Base-by-base conservation (phyloP, 2,888 invertebrate genomes). In the Creontiades dilutus region DNA sequence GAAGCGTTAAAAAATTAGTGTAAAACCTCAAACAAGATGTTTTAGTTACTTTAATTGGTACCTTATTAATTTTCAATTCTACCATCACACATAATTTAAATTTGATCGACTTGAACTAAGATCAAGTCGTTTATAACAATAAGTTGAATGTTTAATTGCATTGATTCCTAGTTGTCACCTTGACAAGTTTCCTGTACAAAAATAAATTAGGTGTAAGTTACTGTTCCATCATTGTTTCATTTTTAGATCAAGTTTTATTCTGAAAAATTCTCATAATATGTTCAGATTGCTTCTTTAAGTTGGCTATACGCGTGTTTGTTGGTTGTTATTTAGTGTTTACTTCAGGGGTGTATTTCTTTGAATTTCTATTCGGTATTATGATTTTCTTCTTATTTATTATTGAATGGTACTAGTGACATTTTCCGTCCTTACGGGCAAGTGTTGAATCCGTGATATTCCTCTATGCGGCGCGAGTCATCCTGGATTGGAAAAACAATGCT, bases 271-370 rank as follows among this genome's bases (percentile, higher is more conserved):
- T 12, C 27, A 12, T 68, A 68, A 23, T 5, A 68, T 23, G 68
- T 68, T 68, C 27, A 68, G 68, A n/a, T 23, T 12, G 19, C 27
- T 68, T 68, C 68, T 68, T 27, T 19, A 23, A 11, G 23, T 68
- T 68, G 68, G 11, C 19, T 11, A 68, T 19, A 68, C 23, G 19
- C 3, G 12, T 68, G 23, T 47, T 14, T 78, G 37, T 82, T 81
- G 37, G 28, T 28, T 82, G 82, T 82, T 82, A 82, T 82, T 82
- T 82, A 82, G 82, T 82, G 82, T 82, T 52, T 82, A 82, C 52
- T 52, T 82, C 23, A 46, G 11, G 46, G 16, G 16, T 46, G 46
- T n/a, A 3, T 78, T 46, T n/a, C 37, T 78, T 37, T 37, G 78
- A 47, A 46, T 78, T 78, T 78, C 7, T 12, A 16, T 9, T 47